Evolutionary conservation across 2,113 vertebrate genomes (phyloP).

Genomic region (Eleginops maclovinus): DNA sequence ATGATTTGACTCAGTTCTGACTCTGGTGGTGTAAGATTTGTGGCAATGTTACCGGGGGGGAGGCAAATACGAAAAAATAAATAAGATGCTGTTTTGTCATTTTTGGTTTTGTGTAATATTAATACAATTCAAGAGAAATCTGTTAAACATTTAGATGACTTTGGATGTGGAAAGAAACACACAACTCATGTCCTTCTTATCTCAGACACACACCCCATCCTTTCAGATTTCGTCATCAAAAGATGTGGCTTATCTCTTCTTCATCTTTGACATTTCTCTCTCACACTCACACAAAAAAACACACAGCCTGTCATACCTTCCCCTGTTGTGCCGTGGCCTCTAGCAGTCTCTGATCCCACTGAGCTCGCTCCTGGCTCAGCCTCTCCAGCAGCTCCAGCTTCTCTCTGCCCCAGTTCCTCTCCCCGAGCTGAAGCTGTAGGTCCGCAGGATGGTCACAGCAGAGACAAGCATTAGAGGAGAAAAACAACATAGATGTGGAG

Average conservation of each 20-base stretch:
- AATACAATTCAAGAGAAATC: not conserved
- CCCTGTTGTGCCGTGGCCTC: slow-evolving; percentile 80
- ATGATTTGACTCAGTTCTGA: not conserved
- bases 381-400: slow-evolving; percentile 93
- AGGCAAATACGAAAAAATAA: too few species aligned
- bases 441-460: slow-evolving; percentile 47
- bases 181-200: slow-evolving; percentile 19
- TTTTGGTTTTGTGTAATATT: not conserved
- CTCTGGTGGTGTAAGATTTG: not conserved
- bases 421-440: slow-evolving; percentile 93
- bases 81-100: not conserved
- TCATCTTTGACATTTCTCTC: slow-evolving; percentile 27
- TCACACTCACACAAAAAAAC: not conserved
- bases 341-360: slow-evolving; percentile 91
- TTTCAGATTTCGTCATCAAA: slow-evolving; percentile 10
- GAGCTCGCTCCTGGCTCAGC: slow-evolving; percentile 92
- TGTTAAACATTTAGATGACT: not conserved
- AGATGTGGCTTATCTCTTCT: not conserved
- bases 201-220: not conserved
- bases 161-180: not conserved
- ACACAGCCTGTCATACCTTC: slow-evolving; percentile 46
- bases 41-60: not conserved
- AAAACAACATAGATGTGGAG: not conserved
- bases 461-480: slow-evolving; percentile 8
- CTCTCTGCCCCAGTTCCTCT: slow-evolving; percentile 97